Evolutionary conservation across 2,888 invertebrate genomes (phyloP).

Genomic region (Rhorus exstirpatorius): DNA sequence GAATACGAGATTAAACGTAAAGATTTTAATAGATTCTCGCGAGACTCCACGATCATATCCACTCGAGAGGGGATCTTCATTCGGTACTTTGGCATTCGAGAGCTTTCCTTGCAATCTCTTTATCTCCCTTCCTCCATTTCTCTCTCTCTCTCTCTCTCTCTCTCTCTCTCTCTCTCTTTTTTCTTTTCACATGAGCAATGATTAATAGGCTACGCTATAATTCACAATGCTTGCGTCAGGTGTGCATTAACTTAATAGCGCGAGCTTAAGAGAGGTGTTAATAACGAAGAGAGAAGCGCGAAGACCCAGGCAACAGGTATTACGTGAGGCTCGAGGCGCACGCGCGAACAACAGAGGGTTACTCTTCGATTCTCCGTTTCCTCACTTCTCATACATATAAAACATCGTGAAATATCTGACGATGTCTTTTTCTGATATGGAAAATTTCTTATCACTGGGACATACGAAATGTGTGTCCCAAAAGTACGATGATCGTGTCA

Average conservation of each 20-base stretch:
- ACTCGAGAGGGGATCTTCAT: slow-evolving; percentile 16
- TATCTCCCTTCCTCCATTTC: slow-evolving; percentile 2
- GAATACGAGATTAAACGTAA: background rate
- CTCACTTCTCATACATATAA: background rate
- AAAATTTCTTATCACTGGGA: slow-evolving; percentile 3
- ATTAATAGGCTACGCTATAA: slow-evolving; percentile 72
- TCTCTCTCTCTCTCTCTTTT: slow-evolving; percentile 7
- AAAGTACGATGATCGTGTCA: too few relatives aligned
- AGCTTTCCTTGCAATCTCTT: slow-evolving; percentile 42
- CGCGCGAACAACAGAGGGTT: slow-evolving; percentile 34
- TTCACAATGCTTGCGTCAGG: slow-evolving; percentile 72
- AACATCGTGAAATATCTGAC: background rate
- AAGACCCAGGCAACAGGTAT: slow-evolving; percentile 52
- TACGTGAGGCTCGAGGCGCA: slow-evolving; percentile 22
- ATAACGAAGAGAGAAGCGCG: slow-evolving; percentile 65
- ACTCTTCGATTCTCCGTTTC: slow-evolving; percentile 24
- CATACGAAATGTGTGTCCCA: background rate
- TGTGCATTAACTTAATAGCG: slow-evolving; percentile 72
- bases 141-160: slow-evolving; percentile 13
- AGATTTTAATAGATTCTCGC: slow-evolving; percentile 12
- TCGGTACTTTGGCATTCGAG: slow-evolving; percentile 25
- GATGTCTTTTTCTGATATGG: background rate
- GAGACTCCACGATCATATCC: slow-evolving; percentile 16
- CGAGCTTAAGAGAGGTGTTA: slow-evolving; percentile 72
- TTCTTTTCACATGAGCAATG: slow-evolving; percentile 57